phyloP scores from a whole-genome alignment of 2,113 vertebrate genomes.

The Narcine bancroftii region DNA sequence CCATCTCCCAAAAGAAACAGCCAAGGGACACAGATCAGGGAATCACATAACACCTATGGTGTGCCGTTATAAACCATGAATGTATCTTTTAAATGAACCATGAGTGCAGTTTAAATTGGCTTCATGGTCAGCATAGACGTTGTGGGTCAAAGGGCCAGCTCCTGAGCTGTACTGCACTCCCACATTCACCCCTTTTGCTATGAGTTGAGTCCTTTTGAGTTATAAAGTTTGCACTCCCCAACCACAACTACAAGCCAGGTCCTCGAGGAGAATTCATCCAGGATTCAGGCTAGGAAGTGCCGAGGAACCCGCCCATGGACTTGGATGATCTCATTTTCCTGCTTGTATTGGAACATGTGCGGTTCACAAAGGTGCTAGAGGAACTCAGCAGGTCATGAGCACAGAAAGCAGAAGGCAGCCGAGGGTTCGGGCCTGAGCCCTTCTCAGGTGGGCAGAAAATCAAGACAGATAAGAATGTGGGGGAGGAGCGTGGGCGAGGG shows the following conservation, averaged over 20 bases:
- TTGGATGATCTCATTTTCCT: background rate
- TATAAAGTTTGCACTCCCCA: background rate
- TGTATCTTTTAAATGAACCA: background rate
- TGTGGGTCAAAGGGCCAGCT: too few species aligned
- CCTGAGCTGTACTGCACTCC: background rate
- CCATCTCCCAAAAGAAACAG: background rate
- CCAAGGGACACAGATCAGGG: background rate
- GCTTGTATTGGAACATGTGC: too few species aligned
- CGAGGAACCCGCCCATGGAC: too few species aligned
- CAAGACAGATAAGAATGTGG: too few species aligned
- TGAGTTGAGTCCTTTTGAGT: background rate
- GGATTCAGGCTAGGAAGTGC: background rate
- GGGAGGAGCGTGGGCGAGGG: too few species aligned
- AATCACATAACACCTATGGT: background rate
- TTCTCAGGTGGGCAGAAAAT: too few species aligned
- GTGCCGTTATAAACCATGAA: background rate
- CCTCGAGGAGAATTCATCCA: background rate
- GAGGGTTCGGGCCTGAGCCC: too few species aligned
- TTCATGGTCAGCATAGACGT: too few species aligned
- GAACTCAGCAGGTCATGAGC: too few species aligned
- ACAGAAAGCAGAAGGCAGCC: too few species aligned
- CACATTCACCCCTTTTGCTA: background rate
- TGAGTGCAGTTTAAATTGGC: too few species aligned
- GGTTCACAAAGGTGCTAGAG: too few species aligned
- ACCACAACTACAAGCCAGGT: background rate